Conservation (phyloP, 2,797 vertebrate genomes). For the Argya squamiceps region DNA sequence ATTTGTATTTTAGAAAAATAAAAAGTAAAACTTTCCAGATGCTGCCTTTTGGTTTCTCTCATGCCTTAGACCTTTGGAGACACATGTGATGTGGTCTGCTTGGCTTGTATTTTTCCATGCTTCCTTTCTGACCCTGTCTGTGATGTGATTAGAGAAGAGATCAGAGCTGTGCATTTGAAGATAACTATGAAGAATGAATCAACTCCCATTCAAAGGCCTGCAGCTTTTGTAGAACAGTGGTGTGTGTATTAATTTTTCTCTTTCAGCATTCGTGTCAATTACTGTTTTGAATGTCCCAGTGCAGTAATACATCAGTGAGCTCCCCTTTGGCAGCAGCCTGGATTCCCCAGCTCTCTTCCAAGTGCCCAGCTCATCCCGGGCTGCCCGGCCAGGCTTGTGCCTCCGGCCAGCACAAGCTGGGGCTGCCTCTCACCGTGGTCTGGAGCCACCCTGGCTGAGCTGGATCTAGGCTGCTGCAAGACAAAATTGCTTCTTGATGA, state of each 20-base stretch:
- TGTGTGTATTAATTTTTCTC: not conserved
- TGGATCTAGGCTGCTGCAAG: not conserved
- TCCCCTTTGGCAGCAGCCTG: not conserved
- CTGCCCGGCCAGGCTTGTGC: fast-evolving
- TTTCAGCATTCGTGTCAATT: not conserved
- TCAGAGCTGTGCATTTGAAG: not conserved
- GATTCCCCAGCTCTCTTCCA: not conserved
- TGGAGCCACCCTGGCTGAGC: not conserved
- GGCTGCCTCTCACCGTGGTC: not conserved
- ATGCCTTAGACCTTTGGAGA: slow-evolving; percentile 27
- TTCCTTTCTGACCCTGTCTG: not conserved
- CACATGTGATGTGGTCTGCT: not conserved
- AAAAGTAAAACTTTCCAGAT: slow-evolving; percentile 57
- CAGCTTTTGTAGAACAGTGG: not conserved
- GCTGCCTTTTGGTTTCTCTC: slow-evolving; percentile 57
- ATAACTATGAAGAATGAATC: not conserved
- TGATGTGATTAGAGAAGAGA: not conserved
- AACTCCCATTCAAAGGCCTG: not conserved
- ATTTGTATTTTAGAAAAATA: slow-evolving; percentile 69
- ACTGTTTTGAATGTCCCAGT: not conserved
- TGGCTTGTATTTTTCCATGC: not conserved
- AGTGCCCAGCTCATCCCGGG: fast-evolving
- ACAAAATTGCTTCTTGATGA: not conserved
- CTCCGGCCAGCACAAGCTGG: fast-evolving
- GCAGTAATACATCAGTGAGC: not conserved